Percentiles rank a stretch among this genome's conserved stretches.
phyloP scores from a whole-genome alignment of 2,797 vertebrate genomes.

The Tangara arthus region DNA sequence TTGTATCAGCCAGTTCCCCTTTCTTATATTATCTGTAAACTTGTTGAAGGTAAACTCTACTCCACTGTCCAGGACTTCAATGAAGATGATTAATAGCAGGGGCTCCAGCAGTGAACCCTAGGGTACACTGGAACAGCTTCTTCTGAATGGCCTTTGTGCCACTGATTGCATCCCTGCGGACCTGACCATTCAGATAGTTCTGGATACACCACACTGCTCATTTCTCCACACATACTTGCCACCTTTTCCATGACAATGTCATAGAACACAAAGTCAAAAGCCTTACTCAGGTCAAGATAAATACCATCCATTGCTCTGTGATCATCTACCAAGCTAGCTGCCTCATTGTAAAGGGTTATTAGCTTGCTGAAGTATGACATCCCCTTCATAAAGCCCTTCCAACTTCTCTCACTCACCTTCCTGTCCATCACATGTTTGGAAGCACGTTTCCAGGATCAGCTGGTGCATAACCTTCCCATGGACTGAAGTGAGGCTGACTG shows the following conservation, averaged over 20 bases:
- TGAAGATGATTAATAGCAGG: not conserved
- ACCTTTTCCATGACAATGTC: not conserved
- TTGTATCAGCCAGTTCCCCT: not conserved
- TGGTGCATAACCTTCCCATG: not conserved
- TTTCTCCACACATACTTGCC: not conserved
- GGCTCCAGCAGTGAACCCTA: not conserved
- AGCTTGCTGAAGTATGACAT: not conserved
- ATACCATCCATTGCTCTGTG: not conserved
- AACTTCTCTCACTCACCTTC: not conserved
- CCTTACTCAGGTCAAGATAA: not conserved
- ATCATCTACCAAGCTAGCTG: not conserved
- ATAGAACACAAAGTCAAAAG: not conserved
- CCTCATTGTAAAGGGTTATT: not conserved
- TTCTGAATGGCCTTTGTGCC: not conserved
- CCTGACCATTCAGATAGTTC: not conserved
- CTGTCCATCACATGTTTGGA: not conserved
- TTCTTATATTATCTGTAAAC: not conserved
- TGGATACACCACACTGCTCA: not conserved
- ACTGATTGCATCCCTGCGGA: accelerated
- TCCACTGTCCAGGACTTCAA: not conserved
- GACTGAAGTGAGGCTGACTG: not conserved
- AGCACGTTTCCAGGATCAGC: not conserved
- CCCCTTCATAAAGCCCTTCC: not conserved
- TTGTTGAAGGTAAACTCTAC: not conserved
- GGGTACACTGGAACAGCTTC: not conserved